A percentile compares a stretch with the other conserved stretches of the same genome.
These are phyloP conservation scores for Plebejus melissa DNA, from an alignment of 2,888 invertebrate species.

Conservation along the genomic window DNA sequence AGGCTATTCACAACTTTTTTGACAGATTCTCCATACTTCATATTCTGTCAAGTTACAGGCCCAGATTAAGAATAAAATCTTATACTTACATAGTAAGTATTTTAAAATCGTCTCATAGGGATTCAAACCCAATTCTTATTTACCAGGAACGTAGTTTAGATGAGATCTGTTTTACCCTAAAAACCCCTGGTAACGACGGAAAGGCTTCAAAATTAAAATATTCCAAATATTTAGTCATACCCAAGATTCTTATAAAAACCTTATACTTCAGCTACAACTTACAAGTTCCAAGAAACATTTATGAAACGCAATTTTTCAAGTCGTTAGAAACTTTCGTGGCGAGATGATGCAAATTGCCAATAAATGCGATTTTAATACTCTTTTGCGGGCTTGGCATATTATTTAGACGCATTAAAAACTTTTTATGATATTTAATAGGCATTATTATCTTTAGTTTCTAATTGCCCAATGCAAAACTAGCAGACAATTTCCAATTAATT, in stretches of 20 bases:
- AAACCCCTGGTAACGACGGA: too few species aligned
- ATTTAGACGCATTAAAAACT: slow-evolving; percentile 4
- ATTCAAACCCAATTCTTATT: too few species aligned
- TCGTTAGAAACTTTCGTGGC: background rate
- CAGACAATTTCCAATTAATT: background rate
- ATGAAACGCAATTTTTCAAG: background rate
- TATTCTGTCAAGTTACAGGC: too few species aligned
- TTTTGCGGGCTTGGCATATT: background rate
- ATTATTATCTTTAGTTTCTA: background rate
- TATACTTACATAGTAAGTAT: too few species aligned
- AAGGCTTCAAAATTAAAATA: too few species aligned
- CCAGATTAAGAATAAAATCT: too few species aligned
- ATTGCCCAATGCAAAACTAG: background rate
- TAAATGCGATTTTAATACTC: slow-evolving; percentile 16
- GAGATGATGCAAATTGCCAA: background rate
- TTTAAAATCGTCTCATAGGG: too few species aligned
- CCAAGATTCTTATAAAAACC: background rate
- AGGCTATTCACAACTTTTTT: too few species aligned
- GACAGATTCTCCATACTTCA: too few species aligned
- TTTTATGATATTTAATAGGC: slow-evolving; percentile 5
- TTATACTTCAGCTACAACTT: background rate
- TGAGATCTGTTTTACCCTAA: too few species aligned
- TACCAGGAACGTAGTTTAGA: too few species aligned
- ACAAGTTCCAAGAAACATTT: background rate
- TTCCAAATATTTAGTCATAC: background rate